A percentile compares a stretch with the other conserved stretches of the same genome.
Conservation (phyloP, 2,797 vertebrate genomes). For the Eurystomus glaucurus region DNA sequence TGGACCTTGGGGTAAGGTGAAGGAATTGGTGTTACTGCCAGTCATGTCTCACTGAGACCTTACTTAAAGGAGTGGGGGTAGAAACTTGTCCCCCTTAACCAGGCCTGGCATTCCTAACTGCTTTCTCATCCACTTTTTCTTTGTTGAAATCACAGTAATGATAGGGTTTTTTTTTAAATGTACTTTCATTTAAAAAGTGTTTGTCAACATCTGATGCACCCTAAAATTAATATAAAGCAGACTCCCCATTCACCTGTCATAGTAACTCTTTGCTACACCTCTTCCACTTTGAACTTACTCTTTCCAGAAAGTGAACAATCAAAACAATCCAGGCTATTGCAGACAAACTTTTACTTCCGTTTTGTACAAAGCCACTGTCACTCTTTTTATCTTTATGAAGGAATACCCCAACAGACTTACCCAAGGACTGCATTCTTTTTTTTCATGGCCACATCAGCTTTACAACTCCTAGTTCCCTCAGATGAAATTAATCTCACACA, state of each 20-base stretch:
- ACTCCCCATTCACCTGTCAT: not conserved
- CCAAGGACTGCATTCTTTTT: not conserved
- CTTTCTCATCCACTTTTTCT: not conserved
- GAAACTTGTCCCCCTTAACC: fast-evolving
- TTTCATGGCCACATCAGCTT: not conserved
- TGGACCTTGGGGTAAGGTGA: not conserved
- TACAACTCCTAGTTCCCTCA: not conserved
- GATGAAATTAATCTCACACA: not conserved
- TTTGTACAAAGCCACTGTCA: not conserved
- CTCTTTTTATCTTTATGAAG: not conserved
- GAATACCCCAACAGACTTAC: not conserved
- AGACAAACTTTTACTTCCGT: not conserved
- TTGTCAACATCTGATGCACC: not conserved
- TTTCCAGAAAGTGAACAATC: not conserved
- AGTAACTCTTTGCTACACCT: not conserved
- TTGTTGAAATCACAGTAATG: not conserved
- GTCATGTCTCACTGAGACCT: not conserved
- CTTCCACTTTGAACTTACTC: not conserved
- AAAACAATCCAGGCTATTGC: not conserved
- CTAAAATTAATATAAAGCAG: not conserved
- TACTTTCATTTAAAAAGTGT: not conserved
- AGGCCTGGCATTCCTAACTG: not conserved
- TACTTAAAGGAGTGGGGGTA: fast-evolving
- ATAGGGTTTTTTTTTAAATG: not conserved
- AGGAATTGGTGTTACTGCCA: not conserved